phyloP scores from a whole-genome alignment of 1,140 invertebrate genomes.

The Platyscapa corneri region DNA sequence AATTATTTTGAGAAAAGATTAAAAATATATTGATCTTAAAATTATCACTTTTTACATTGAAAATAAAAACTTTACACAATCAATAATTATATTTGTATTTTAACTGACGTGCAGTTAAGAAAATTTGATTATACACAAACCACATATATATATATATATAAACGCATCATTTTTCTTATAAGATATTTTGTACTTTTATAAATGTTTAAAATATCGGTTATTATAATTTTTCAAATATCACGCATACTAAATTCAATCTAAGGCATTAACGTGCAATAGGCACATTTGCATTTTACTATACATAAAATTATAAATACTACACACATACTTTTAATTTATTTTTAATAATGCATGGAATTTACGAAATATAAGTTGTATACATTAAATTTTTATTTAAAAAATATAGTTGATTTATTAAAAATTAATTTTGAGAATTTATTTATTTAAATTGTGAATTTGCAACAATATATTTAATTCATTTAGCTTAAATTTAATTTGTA shows the following conservation, averaged over 20 bases:
- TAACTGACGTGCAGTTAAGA: background rate
- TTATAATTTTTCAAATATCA: background rate
- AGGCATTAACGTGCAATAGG: background rate
- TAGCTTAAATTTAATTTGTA: no score
- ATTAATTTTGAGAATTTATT: no score
- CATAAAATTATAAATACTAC: slow-evolving; percentile 14
- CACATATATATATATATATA: background rate
- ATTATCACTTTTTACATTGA: background rate
- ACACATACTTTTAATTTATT: background rate
- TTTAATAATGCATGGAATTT: background rate
- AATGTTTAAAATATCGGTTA: background rate
- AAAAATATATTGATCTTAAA: slow-evolving; percentile 2
- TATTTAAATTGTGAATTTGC: no score
- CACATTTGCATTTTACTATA: background rate
- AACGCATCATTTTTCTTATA: background rate
- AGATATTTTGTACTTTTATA: slow-evolving; percentile 29
- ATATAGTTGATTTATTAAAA: background rate
- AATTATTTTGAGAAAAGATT: slow-evolving; percentile 8
- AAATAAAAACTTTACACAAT: background rate
- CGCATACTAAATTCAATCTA: background rate
- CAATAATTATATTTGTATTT: slow-evolving; percentile 4
- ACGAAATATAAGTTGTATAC: background rate
- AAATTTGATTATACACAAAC: background rate
- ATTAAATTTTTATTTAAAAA: background rate
- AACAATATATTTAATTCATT: no score